These are phyloP conservation scores for Lycorma delicatula DNA, from an alignment of 1,140 invertebrate genomes.

Conservation along the genomic window DNA sequence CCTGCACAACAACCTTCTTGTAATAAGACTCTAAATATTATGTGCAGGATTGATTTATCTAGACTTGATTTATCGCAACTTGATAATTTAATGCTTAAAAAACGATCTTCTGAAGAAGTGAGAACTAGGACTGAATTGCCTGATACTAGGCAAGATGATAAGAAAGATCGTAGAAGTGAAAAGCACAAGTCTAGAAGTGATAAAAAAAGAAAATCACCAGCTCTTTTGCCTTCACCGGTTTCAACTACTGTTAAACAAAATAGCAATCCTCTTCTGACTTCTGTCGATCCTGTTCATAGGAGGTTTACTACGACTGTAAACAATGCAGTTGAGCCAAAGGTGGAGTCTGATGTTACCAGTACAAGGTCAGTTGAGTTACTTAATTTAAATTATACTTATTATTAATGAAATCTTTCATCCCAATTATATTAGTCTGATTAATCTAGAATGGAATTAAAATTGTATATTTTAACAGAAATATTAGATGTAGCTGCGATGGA, in stretches of 20 bases:
- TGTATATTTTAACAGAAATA: too few relatives aligned
- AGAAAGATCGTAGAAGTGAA: conserved; percentile 19
- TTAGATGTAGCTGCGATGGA: too few relatives aligned
- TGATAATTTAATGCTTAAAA: conserved; percentile 32
- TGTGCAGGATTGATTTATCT: conserved; percentile 17
- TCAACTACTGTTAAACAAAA: too few relatives aligned
- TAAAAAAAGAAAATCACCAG: conserved; percentile 29
- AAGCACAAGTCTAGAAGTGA: conserved; percentile 30
- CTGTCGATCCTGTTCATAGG: too few relatives aligned
- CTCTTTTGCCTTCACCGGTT: too few relatives aligned
- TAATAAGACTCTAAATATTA: too few relatives aligned
- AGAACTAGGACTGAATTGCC: conserved; percentile 42
- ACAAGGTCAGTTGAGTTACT: not conserved
- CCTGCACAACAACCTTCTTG: not conserved
- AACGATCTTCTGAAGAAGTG: conserved; percentile 36
- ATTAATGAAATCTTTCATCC: too few relatives aligned
- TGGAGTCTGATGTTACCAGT: not conserved
- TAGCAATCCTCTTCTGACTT: too few relatives aligned
- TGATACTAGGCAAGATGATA: conserved; percentile 44
- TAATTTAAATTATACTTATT: too few relatives aligned
- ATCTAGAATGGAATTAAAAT: too few relatives aligned
- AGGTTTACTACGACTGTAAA: too few relatives aligned
- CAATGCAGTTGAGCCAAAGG: too few relatives aligned
- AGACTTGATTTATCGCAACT: conserved; percentile 24
- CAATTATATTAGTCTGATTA: not conserved